phyloP scores from a whole-genome alignment of 2,113 vertebrate species.

The Phyllopteryx taeniolatus region DNA sequence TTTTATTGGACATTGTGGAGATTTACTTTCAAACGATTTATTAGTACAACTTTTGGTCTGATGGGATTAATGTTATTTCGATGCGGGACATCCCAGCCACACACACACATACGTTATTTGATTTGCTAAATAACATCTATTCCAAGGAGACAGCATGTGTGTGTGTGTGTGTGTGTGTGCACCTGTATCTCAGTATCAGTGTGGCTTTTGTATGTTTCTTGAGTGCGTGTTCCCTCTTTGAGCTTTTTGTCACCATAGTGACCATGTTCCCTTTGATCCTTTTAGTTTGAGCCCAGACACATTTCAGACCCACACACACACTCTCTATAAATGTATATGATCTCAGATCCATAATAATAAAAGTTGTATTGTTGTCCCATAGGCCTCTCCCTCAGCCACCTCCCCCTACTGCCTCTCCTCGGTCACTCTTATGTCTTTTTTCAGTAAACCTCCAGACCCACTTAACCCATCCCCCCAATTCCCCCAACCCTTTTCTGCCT shows the following conservation, averaged over 20 bases:
- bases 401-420: conserved; percentile 18
- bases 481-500: conserved; percentile 3
- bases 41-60: not conserved
- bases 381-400: conserved; percentile 26
- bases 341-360: conserved; percentile 53
- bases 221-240: conserved; percentile 47
- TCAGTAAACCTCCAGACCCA: conserved; percentile 19
- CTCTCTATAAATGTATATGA: not conserved
- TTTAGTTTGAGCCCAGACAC: conserved; percentile 52
- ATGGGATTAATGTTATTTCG: not conserved
- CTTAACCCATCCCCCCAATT: conserved; percentile 1
- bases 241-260: conserved; percentile 50
- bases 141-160: not conserved
- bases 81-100: not conserved
- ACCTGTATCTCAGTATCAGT: conserved; percentile 42
- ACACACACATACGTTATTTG: not conserved
- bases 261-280: conserved; percentile 58
- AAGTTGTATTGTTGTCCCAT: conserved; percentile 58
- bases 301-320: conserved; percentile 28
- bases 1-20: not conserved
- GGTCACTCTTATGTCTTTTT: conserved; percentile 26
- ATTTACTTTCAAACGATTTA: not conserved
- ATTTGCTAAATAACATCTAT: not conserved
- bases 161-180: conserved; percentile 4
- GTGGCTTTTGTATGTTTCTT: conserved; percentile 31